Conservation (phyloP, 2,113 vertebrate genomes). For the Dicaeum eximium region DNA sequence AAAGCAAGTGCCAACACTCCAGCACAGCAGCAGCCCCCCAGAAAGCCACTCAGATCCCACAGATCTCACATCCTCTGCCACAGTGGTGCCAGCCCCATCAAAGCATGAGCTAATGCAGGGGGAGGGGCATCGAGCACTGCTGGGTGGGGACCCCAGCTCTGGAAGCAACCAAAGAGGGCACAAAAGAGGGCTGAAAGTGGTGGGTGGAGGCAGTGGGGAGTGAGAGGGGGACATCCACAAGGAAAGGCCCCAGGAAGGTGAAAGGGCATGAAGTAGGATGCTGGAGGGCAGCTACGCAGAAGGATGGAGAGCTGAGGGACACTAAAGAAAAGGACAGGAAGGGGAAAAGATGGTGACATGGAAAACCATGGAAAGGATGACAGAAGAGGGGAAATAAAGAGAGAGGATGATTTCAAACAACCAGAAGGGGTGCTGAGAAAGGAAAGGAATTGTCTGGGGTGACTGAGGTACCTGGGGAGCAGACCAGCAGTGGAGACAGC, state of each 20-base stretch:
- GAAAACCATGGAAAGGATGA: not conserved
- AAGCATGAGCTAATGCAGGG: not conserved
- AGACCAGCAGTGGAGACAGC: not conserved
- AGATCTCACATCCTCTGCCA: not conserved
- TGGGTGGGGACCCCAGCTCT: not conserved
- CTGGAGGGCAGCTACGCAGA: not conserved
- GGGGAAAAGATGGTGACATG: not conserved
- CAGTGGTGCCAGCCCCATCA: accelerated
- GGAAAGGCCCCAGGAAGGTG: not conserved
- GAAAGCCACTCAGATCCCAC: accelerated
- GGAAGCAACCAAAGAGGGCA: not conserved
- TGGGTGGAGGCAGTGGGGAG: not conserved
- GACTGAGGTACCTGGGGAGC: not conserved
- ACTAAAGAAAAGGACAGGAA: not conserved
- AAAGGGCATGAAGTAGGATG: not conserved
- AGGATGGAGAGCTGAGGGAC: not conserved
- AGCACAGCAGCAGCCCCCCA: not conserved
- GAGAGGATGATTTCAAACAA: not conserved
- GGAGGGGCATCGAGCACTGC: not conserved
- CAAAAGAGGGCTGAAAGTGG: not conserved
- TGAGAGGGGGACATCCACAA: accelerated
- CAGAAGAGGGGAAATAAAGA: not conserved
- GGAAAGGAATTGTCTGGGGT: accelerated
- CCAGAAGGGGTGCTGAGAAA: not conserved
- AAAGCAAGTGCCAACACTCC: not conserved